These are phyloP conservation scores for Epicauta chinensis DNA, from an alignment of 1,140 invertebrate species.

Conservation along the genomic window DNA sequence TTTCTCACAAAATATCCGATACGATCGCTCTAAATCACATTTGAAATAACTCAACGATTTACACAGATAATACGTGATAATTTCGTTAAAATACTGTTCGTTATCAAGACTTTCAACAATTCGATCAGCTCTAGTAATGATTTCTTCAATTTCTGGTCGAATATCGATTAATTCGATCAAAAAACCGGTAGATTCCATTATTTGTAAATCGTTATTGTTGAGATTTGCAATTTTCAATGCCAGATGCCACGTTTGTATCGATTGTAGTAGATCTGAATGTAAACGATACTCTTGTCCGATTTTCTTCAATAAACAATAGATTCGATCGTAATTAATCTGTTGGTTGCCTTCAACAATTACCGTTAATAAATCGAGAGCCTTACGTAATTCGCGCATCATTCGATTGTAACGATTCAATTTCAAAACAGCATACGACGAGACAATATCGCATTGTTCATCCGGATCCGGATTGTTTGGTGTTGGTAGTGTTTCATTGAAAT, in stretches of 20 bases:
- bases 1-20: constrained; percentile 6
- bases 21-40: constrained; percentile 3
- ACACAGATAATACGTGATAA: constrained; percentile 16
- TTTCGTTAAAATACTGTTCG: constrained; percentile 1
- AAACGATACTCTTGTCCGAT: constrained; percentile 6
- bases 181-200: constrained; percentile 8
- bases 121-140: constrained; percentile 1
- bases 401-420: constrained; percentile 9
- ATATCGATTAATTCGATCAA: constrained; percentile 15
- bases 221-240: constrained; percentile 7
- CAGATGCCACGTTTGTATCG: constrained; percentile 11
- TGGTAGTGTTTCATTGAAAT: background rate
- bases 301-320: background rate
- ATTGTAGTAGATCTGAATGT: constrained; percentile 9
- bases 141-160: background rate
- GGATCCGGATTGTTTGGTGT: no score
- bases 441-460: constrained; percentile 23
- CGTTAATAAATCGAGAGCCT: constrained; percentile 1
- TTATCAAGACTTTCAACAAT: background rate
- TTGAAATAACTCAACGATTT: constrained; percentile 18
- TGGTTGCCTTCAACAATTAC: background rate
- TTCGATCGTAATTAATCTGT: constrained; percentile 3
- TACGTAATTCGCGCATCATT: constrained; percentile 12
- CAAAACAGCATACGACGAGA: constrained; percentile 18
- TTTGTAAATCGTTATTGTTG: background rate